These are phyloP conservation scores for Aphelenchoides avenae DNA, from an alignment of 1,140 invertebrate species.

Conservation along the genomic window DNA sequence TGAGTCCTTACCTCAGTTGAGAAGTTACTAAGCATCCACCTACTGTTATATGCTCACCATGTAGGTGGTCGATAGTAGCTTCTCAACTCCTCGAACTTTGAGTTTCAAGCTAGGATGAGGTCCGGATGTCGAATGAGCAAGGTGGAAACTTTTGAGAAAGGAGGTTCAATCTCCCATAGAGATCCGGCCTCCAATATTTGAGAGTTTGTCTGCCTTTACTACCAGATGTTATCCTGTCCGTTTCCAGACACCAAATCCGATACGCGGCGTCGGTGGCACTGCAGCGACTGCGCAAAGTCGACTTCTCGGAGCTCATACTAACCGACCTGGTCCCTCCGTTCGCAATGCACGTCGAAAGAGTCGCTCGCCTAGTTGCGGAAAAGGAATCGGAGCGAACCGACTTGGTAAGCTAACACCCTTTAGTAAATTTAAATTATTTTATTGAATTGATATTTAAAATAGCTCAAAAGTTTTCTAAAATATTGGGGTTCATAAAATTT, in stretches of 20 bases:
- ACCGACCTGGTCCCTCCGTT: slow-evolving; percentile 33
- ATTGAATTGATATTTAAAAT: neutral
- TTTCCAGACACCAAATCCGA: slow-evolving; percentile 38
- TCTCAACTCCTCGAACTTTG: no score
- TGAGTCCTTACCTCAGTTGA: no score
- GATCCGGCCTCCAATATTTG: no score
- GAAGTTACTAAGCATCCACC: no score
- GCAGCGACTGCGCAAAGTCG: slow-evolving; percentile 14
- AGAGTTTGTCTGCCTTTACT: no score
- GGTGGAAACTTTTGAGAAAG: no score
- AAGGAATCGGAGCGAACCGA: slow-evolving; percentile 1
- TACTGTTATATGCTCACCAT: no score
- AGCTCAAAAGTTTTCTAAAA: neutral
- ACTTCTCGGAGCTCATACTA: slow-evolving; percentile 25
- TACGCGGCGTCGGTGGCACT: slow-evolving; percentile 30
- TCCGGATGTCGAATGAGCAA: no score
- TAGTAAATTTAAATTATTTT: neutral
- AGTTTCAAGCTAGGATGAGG: no score
- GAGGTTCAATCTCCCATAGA: no score
- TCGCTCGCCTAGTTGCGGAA: slow-evolving; percentile 13
- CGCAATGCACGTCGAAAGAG: slow-evolving; percentile 34
- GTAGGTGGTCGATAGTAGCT: no score
- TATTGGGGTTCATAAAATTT: neutral
- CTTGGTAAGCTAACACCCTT: neutral
- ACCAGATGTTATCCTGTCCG: neutral